These are phyloP conservation scores for Stegodyphus mimosarum DNA, from an alignment of 1,140 invertebrate species.

Conservation along the genomic window DNA sequence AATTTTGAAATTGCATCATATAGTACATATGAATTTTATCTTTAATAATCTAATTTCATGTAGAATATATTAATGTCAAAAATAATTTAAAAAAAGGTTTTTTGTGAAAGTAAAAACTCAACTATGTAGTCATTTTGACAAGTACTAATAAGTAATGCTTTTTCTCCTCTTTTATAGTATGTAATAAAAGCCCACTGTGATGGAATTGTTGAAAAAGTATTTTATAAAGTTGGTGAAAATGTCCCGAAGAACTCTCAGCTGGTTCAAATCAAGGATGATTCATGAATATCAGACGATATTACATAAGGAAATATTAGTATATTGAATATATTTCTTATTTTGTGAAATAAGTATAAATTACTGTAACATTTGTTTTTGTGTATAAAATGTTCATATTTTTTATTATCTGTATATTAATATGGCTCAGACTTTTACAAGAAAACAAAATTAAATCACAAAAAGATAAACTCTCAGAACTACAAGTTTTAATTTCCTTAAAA, in stretches of 20 bases:
- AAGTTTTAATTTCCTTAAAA: too few species aligned
- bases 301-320: not conserved
- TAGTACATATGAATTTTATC: not conserved
- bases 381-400: not conserved
- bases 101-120: not conserved
- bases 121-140: not conserved
- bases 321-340: not conserved
- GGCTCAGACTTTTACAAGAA: too few species aligned
- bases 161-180: conserved; percentile 73
- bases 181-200: conserved; percentile 83
- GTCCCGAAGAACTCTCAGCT: conserved; percentile 81
- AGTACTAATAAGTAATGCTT: not conserved
- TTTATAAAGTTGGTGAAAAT: conserved; percentile 82
- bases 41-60: not conserved
- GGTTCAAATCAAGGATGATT: conserved; percentile 70
- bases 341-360: not conserved
- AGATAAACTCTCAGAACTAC: too few species aligned
- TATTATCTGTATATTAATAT: too few species aligned
- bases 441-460: too few species aligned
- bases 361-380: not conserved
- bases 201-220: conserved; percentile 80
- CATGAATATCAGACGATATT: not conserved
- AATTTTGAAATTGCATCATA: not conserved
- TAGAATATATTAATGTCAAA: not conserved
- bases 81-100: not conserved